Evolutionary conservation across 2,113 vertebrate species (phyloP), one percentile per base, ranked within the genome.

Genomic region (Daubentonia madagascariensis): DNA sequence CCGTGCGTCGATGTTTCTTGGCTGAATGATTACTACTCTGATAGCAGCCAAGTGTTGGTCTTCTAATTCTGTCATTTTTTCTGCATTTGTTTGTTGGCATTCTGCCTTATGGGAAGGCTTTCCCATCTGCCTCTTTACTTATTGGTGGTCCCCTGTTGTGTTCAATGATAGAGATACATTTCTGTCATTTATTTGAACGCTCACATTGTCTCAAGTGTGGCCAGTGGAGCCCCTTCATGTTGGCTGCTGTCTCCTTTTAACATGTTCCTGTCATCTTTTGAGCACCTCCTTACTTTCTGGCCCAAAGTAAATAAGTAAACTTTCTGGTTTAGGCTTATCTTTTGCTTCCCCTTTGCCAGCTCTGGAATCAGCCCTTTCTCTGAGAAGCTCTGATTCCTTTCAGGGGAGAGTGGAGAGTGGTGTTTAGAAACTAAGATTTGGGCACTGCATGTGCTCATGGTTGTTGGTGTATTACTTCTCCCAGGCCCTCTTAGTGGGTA

Each of bases 361-460:
- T 32, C 45, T 85, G 43, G 12, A 30, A 2, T 37, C 7, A 37
- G 23, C 54, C 25, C 5, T 90, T 84, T 93, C 23, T 16, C 23
- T 37, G 52, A 59, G 87, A 85, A 45, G 18, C 35, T 28, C 14
- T 63, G 25, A 6, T 70, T 92, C 50, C 65, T 86, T 61, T 52
- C 9, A 52, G 48, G 57, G 18, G 76, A 72, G 70, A 61, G 13
- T 10, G 18, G 52, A 72, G 70, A 67, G 13, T 10, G 18, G 45
- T 12, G 8, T 65, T 92, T 72, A 73, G 67, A 73, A 94, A 52
- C 25, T 20, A 48, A 67, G 94, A 50, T 68, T 23, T 65, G 50
- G 65, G 28, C 5, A 22, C 22, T 9, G 8, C 1, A 0, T 9
- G 4, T 75, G 14, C 8, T 32, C 14, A 1, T 13, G 43, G 28